phyloP scores from a whole-genome alignment of 1,140 invertebrate species.

The Mizuhopecten yessoensis region DNA sequence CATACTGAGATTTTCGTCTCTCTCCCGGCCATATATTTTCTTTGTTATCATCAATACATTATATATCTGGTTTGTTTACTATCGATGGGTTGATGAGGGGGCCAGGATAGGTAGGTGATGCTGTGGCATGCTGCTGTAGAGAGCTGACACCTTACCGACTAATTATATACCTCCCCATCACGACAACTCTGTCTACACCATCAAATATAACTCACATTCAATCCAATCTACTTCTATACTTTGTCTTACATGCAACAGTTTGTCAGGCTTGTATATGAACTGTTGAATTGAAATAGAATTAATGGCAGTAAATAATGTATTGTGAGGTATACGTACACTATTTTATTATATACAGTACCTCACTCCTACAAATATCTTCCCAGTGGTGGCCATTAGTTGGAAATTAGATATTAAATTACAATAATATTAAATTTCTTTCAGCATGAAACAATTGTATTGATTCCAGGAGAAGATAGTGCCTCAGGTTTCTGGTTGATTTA shows the following conservation, averaged over 20 bases:
- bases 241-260: not conserved
- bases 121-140: not conserved
- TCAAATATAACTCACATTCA: slow-evolving; percentile 13
- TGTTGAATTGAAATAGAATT: slow-evolving; percentile 12
- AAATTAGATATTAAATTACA: not conserved
- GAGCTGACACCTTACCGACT: not conserved
- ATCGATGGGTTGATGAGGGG: slow-evolving; percentile 6
- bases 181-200: not conserved
- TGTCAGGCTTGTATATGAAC: not conserved
- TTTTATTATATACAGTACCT: not conserved
- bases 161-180: not conserved
- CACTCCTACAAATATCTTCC: not conserved
- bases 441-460: not conserved
- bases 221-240: slow-evolving; percentile 6
- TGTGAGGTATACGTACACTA: not conserved
- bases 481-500: not conserved
- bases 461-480: not conserved
- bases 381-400: not conserved
- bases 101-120: not conserved
- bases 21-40: not conserved
- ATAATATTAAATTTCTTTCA: not conserved
- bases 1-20: not conserved
- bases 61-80: slow-evolving; percentile 20
- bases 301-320: not conserved
- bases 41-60: slow-evolving; percentile 29